Evolutionary conservation across 2,113 vertebrate genomes (phyloP).

Genomic region (Sula dactylatra): DNA sequence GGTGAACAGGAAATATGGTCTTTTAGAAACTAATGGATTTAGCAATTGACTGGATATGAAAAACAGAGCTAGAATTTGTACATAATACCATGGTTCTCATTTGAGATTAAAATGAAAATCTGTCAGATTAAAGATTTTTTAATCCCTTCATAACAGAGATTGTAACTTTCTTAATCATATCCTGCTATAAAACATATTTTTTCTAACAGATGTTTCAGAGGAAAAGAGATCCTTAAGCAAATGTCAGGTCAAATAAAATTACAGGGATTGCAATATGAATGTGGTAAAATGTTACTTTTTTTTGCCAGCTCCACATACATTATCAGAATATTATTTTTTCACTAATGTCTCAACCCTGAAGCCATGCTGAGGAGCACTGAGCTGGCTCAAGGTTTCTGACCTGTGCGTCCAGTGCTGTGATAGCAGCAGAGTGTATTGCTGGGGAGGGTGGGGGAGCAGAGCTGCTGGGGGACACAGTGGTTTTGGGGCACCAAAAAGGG

Average conservation of each 20-base stretch:
- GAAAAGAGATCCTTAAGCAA: conserved; percentile 1
- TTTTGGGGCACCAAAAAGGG: neutral
- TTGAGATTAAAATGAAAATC: conserved; percentile 24
- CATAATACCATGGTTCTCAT: neutral
- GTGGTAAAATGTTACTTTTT: neutral
- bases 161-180: conserved; percentile 13
- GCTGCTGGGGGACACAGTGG: neutral
- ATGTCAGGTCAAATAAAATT: conserved; percentile 1
- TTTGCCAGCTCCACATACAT: neutral
- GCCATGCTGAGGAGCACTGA: neutral
- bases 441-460: fast-evolving
- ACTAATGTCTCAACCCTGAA: neutral
- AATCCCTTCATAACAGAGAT: neutral
- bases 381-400: neutral
- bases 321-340: neutral
- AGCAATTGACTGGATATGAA: neutral
- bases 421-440: neutral
- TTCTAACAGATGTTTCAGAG: conserved; percentile 24
- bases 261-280: neutral
- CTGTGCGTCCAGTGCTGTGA: neutral
- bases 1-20: neutral
- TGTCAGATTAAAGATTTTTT: conserved; percentile 7
- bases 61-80: neutral
- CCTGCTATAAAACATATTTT: neutral
- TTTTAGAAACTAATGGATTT: neutral